Percentiles rank a stretch among this genome's conserved stretches.
Conservation (phyloP, 2,888 invertebrate species). For the Diplazon laetatorius region DNA sequence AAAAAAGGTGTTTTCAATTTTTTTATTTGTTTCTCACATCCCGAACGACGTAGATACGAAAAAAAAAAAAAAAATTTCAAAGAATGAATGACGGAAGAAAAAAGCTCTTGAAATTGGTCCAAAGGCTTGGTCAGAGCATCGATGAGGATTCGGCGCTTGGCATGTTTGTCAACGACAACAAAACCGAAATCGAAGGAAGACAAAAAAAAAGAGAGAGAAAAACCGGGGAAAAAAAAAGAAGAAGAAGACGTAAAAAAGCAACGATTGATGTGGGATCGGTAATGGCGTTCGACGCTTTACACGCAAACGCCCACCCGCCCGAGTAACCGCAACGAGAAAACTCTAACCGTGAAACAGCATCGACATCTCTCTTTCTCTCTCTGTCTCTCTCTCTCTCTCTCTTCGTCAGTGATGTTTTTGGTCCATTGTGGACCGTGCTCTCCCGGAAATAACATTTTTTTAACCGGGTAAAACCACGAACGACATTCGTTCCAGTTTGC, state of each 20-base stretch:
- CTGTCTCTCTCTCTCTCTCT: too few relatives aligned
- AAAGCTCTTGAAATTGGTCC: constrained; percentile 1
- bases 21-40: background rate
- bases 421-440: too few relatives aligned
- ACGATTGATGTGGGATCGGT: constrained; percentile 44
- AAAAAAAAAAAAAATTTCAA: too few relatives aligned
- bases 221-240: too few relatives aligned
- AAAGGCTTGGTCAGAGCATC: constrained; percentile 51
- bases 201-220: too few relatives aligned
- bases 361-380: too few relatives aligned
- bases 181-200: too few relatives aligned
- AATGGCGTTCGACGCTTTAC: constrained; percentile 43
- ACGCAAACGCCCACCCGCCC: constrained; percentile 12
- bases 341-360: background rate
- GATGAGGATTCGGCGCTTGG: constrained; percentile 43
- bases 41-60: background rate
- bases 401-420: too few relatives aligned
- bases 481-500: constrained; percentile 27
- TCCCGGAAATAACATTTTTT: constrained; percentile 50
- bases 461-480: constrained; percentile 45
- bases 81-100: background rate
- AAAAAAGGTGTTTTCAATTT: too few relatives aligned
- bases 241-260: constrained; percentile 10
- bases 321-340: constrained; percentile 13
- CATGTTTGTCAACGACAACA: constrained; percentile 24